Evolutionary conservation across 2,113 vertebrate genomes (phyloP), one percentile per base, ranked within the genome.

Genomic region (Poeciliopsis retropinna): DNA sequence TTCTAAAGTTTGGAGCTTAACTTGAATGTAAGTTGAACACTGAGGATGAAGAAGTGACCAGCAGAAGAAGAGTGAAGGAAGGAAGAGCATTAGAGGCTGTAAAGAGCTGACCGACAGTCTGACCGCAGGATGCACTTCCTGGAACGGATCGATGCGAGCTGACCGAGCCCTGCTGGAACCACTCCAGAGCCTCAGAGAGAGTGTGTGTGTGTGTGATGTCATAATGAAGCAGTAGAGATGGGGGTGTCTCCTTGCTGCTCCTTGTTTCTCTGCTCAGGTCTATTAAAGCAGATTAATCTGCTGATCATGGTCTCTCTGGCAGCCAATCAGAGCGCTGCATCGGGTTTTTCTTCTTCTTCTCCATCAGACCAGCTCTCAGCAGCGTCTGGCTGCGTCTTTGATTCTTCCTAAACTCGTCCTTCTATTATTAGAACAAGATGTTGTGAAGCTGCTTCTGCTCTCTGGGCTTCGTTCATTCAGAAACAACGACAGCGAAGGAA

Each of bases 341-440:
- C 54, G 15, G 5, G 0, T 14, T 4, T 28, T 44, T 62, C 19
- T 37, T 63, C 19, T n/a, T 15, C 0, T 32, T 64, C 13, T 17
- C 15, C 11, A 32, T 62, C 77, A 39, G 51, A 60, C 64, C 27
- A 47, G 29, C 32, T 60, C 15, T 31, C 22, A 1, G 7, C 22
- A 1, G 7, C 61, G 54, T 79, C 73, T 62, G 60, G 34, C 70
- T 65, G 73, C 27, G 15, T 6, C 70, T 54, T 44, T 81, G 81
- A 11, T 70, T 78, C 67, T 72, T 22, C 3, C 60, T 64, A 72
- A 89, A 80, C 67, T 77, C 34, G 64, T 71, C 22, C 30, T 67
- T 80, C 83, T 87, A 82, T 85, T 85, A 79, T 85, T 87, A 86
- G 83, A 83, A 78, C 70, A 60, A 76, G 79, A 74, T 34, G 31